Base-by-base conservation (phyloP, 2,888 invertebrate species). In the Caenorhabditis parvicauda region DNA sequence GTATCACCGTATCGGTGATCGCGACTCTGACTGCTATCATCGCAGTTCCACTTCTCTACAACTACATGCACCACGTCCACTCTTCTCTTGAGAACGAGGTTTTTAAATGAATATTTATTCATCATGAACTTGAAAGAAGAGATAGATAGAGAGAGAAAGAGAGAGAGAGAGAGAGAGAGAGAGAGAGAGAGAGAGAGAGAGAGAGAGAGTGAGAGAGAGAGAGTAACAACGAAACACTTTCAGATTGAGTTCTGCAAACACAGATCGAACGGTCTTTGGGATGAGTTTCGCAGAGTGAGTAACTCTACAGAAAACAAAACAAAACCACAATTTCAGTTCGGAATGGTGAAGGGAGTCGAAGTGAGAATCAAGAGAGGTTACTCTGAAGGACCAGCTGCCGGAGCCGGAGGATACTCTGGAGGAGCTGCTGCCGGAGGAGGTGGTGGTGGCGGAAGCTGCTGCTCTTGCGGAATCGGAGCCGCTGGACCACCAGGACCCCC, bases 11-110 rank as follows among this genome's bases (percentile, higher is more conserved):
- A 39, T 55, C 64, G 24, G 59, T 57, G 21, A 70, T 79, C 27
- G 77, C 80, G 53, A 76, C 75, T 25, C 51, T 78, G 28, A 73
- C 76, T 7, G 77, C 77, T 45, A 74, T 76, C 55, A 64, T 80
- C 22, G 70, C 73, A 46, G 67, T 80, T 35, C 80, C 80, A n/a
- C 76, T 79, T 75, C 66, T 80, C 32, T 80, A 78, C 72, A 77
- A 71, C 58, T 80, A 80, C 71, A 72, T 79, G 64, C 77, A 77
- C 45, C 69, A 72, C 54, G 75, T 80, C 19, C 79, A 79, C 57
- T 70, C 75, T 5, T 66, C 75, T 6, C 72, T 80, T 43, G 75
- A 76, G 51, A 73, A 69, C 24, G 77, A 77, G 64, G 63, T 76
- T 9, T n/a, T 21, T 21, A 19, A 12, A 1, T 24, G 4, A 17